phyloP scores from a whole-genome alignment of 2,113 vertebrate genomes.

The Grammomys dolichurus region DNA sequence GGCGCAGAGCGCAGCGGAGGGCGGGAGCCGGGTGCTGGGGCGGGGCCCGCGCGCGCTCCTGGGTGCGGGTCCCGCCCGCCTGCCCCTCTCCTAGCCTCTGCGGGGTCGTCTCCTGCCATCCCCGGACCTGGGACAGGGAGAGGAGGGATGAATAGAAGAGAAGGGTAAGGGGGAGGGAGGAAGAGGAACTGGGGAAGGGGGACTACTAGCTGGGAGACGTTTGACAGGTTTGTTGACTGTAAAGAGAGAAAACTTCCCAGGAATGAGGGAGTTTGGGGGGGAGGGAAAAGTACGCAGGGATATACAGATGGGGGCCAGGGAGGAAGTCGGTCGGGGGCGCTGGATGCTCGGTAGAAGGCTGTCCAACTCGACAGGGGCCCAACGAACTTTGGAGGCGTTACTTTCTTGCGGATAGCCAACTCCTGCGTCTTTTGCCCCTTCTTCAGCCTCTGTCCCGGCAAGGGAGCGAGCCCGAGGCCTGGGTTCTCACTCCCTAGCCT shows the following conservation, averaged over 20 bases:
- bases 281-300: constrained; percentile 1
- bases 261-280: constrained; percentile 80
- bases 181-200: constrained; percentile 69
- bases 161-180: not conserved
- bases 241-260: constrained; percentile 84
- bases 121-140: not conserved
- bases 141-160: constrained; percentile 49
- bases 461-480: not conserved
- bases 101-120: not conserved
- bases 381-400: not conserved
- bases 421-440: not conserved
- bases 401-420: not conserved
- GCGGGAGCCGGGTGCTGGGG: constrained; percentile 69
- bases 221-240: constrained; percentile 85
- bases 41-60: constrained; percentile 63
- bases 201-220: constrained; percentile 73
- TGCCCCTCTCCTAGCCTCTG: constrained; percentile 41
- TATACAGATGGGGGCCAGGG: constrained; percentile 29
- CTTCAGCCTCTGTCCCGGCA: not conserved
- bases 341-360: constrained; percentile 45
- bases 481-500: not conserved
- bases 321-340: constrained; percentile 42
- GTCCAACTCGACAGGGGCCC: not conserved
- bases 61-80: constrained; percentile 52
- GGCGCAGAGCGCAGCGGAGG: constrained; percentile 64